Conservation (phyloP, 2,888 invertebrate species). For the Cremastobaeus sp. region DNA sequence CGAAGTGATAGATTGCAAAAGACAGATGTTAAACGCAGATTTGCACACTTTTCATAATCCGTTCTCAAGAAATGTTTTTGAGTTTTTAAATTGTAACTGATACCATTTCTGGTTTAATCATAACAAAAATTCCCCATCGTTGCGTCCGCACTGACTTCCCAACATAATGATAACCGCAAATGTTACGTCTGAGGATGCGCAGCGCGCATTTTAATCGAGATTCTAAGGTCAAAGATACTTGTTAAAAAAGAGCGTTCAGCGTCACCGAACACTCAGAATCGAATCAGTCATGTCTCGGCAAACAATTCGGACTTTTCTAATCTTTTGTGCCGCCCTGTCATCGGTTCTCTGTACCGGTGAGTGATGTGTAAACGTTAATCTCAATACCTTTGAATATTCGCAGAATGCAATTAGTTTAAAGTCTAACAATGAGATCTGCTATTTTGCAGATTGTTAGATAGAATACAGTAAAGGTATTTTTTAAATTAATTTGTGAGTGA, state of each 20-base stretch:
- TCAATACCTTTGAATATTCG: too few species aligned
- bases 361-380: conserved; percentile 37
- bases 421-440: too few species aligned
- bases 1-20: background rate
- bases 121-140: conserved; percentile 39
- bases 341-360: conserved; percentile 66
- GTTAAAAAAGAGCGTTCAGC: conserved; percentile 74
- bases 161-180: conserved; percentile 45
- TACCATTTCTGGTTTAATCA: conserved; percentile 8
- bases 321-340: conserved; percentile 46
- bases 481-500: too few species aligned
- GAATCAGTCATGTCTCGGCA: conserved; percentile 68
- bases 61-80: too few species aligned
- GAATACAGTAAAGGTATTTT: too few species aligned
- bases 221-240: conserved; percentile 73
- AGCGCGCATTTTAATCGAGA: conserved; percentile 71
- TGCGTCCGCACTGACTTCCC: conserved; percentile 8
- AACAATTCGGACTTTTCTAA: conserved; percentile 57
- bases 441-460: too few species aligned
- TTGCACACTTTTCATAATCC: too few species aligned
- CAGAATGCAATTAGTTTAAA: too few species aligned
- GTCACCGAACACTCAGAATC: conserved; percentile 68
- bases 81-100: background rate
- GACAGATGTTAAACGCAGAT: background rate
- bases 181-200: conserved; percentile 59